Base-by-base conservation (phyloP, 2,113 vertebrate genomes). In the Paralichthys olivaceus region DNA sequence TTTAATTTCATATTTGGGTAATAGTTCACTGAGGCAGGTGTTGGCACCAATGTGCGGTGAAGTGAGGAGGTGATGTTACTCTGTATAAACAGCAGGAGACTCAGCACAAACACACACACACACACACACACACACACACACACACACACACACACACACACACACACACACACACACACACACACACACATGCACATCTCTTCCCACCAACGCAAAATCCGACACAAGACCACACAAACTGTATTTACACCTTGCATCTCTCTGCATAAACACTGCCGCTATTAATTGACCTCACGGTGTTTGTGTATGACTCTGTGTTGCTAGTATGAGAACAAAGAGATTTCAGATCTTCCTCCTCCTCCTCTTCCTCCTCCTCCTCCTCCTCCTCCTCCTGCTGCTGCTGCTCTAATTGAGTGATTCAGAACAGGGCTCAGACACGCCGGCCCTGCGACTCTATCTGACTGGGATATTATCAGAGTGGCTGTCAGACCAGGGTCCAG, bases 221-320 rank as follows among this genome's bases (percentile, higher is more conserved):
- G 26, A 61, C 64, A 57, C 69, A n/a, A 75, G 92, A 93, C 94
- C 94, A 95, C 93, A 94, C 92, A 93, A 93, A 91, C 84, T 89
- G 76, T 94, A 93, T 94, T 94, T 94, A 94, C 89, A 83, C 84
- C 85, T 91, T 75, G 75, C 84, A 85, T 73, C 86, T 81, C 85
- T 85, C 53, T 51, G 32, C 81, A 78, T 91, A 92, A 92, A 93
- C 92, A 93, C 69, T 17, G 62, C 51, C 28, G 86, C 90, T 87
- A 92, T 92, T 92, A 91, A 93, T 90, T 87, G 89, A 84, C 26
- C 73, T 79, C 77, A 63, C 3, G 23, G 73, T 73, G 84, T 87
- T 83, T 81, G 88, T 82, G 71, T 78, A 66, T 60, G 58, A 29
- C 34, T 69, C 56, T 61, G 78, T 79, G 80, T 69, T 81, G 70